Evolutionary conservation across 2,888 invertebrate species (phyloP).

Genomic region (Ceramica pisi): DNA sequence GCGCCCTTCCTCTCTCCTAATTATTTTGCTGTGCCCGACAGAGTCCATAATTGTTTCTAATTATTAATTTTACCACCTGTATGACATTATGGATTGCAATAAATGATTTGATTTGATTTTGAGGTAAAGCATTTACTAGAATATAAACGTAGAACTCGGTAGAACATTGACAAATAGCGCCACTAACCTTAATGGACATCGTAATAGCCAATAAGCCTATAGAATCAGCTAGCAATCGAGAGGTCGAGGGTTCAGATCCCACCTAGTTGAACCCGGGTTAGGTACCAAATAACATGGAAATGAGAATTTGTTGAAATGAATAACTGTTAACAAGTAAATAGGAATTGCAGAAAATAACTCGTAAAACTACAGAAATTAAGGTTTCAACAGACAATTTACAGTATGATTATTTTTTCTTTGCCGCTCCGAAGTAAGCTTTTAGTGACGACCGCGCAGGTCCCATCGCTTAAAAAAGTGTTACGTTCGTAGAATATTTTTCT

Average conservation of each 20-base stretch:
- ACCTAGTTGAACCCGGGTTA: conserved; percentile 42
- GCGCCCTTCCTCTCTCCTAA: no score
- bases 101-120: no score
- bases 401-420: no score
- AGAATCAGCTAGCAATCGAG: conserved; percentile 13
- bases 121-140: conserved; percentile 2
- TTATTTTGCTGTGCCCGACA: no score
- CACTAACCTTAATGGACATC: conserved; percentile 25
- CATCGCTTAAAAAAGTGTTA: no score
- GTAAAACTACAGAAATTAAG: not conserved
- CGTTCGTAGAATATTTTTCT: no score
- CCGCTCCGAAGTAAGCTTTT: no score
- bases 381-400: not conserved
- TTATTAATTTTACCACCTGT: no score
- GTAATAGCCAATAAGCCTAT: conserved; percentile 17
- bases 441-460: no score
- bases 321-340: not conserved
- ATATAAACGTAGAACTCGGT: conserved; percentile 21
- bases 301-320: conserved; percentile 19
- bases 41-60: no score
- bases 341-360: not conserved
- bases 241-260: conserved; percentile 40
- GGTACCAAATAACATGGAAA: conserved; percentile 12
- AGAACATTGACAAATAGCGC: conserved; percentile 40
- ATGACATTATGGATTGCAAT: no score